Evolutionary conservation across 1,140 invertebrate genomes (phyloP), one percentile per base, ranked within the genome.

Genomic region (Uloborus diversus): DNA sequence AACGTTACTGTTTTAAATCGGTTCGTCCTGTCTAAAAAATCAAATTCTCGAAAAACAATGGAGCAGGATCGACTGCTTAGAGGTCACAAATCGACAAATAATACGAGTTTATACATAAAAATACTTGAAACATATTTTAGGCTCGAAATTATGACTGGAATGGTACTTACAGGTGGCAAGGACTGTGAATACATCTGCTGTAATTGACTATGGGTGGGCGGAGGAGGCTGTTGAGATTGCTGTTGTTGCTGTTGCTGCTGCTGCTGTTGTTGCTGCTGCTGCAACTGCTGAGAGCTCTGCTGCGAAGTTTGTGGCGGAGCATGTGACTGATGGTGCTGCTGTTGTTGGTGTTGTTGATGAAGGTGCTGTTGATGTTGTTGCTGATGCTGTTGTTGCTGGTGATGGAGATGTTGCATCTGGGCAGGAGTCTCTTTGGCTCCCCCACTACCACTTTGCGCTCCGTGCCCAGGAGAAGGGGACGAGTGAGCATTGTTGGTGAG

Each of bases 401-500:
- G 62, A 47, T 69, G 62, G 32, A 69, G 76, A 53, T 51, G 23
- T 42, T 69, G 64, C 33, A 37, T 33, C 13, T 64, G 65, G 0
- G 76, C 35, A 27, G 61, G 65, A 30, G 68, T 56, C 23, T 66
- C 62, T 53, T 66, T 66, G 62, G 62, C 32, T 57, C 56, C 71
- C 25, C n/a, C 62, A 27, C 62, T 49, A 51, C 62, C 49, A 79
- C 71, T 61, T 57, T 83, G 69, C 53, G 73, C 78, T 57, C 47
- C 66, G 25, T 76, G 28, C 30, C 56, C 53, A 62, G 82, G 82
- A 30, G 81, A 82, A 47, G 82, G 78, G 57, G 83, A 70, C 42
- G 83, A 81, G 70, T 84, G 79, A 30, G 65, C 65, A 27, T 70
- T 70, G 76, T 81, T 82, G 70, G 79, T 73, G 47, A 37, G 68